Evolutionary conservation across 2,888 invertebrate genomes (phyloP).

Genomic region (Coleophora deauratella): DNA sequence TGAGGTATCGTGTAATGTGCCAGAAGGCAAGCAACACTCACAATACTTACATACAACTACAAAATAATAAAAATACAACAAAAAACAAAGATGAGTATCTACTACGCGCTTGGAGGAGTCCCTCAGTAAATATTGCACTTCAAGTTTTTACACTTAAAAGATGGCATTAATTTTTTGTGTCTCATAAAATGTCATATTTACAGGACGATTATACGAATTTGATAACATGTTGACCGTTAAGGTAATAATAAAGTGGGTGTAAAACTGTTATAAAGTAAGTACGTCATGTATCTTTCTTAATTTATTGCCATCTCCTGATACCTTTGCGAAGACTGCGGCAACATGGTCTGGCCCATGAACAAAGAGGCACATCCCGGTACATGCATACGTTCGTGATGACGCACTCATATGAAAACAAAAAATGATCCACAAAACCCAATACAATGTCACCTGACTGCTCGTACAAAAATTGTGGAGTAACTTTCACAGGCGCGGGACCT

Average conservation of each 20-base stretch:
- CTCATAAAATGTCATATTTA: constrained; percentile 46
- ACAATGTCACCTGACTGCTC: neutral
- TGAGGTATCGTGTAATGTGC: constrained; percentile 8
- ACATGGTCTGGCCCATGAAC: too few species aligned
- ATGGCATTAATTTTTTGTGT: constrained; percentile 29
- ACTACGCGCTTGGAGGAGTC: too few species aligned
- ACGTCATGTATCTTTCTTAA: constrained; percentile 30
- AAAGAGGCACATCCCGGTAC: too few species aligned
- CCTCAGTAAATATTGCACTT: too few species aligned
- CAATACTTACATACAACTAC: too few species aligned
- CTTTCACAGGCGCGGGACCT: constrained; percentile 19
- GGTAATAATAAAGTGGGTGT: constrained; percentile 35
- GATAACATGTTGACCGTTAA: constrained; percentile 38
- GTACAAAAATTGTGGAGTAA: constrained; percentile 10
- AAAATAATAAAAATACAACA: too few species aligned
- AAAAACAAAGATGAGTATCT: neutral
- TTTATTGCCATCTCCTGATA: too few species aligned
- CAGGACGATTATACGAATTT: constrained; percentile 36
- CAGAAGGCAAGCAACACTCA: too few species aligned
- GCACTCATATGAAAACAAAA: neutral
- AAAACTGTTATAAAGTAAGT: constrained; percentile 44
- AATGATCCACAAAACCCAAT: neutral
- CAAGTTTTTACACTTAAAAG: neutral
- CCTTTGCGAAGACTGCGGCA: too few species aligned
- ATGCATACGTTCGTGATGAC: neutral